phyloP scores from a whole-genome alignment of 2,888 invertebrate species.

The Emmelina monodactyla region DNA sequence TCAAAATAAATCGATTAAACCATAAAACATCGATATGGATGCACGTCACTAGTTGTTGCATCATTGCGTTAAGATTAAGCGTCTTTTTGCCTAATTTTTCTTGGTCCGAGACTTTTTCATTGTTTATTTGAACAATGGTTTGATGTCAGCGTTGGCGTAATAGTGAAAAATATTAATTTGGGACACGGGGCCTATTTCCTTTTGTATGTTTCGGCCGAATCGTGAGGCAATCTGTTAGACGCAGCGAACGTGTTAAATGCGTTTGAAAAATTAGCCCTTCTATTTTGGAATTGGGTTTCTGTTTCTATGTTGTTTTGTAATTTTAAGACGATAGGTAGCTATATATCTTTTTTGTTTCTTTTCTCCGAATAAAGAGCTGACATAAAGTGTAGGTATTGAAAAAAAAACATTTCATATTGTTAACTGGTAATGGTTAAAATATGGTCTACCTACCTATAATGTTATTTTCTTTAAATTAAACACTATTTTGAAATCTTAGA shows the following conservation, averaged over 20 bases:
- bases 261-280: neutral
- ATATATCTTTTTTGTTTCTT: neutral
- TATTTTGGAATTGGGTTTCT: neutral
- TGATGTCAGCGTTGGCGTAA: slow-evolving; percentile 19
- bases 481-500: too few species aligned
- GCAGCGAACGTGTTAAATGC: neutral
- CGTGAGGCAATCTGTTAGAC: too few species aligned
- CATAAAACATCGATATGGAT: neutral
- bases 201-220: slow-evolving; percentile 16
- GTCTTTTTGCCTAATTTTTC: slow-evolving; percentile 47
- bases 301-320: neutral
- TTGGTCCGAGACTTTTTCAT: slow-evolving; percentile 35
- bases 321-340: neutral
- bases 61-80: slow-evolving; percentile 37
- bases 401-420: too few species aligned
- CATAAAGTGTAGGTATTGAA: too few species aligned
- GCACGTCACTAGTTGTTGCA: slow-evolving; percentile 23
- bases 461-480: too few species aligned
- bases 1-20: too few species aligned
- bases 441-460: too few species aligned
- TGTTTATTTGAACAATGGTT: slow-evolving; percentile 39
- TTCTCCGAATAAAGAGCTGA: too few species aligned
- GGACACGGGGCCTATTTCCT: slow-evolving; percentile 25
- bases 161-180: slow-evolving; percentile 39
- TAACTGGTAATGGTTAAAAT: too few species aligned